Base-by-base conservation (phyloP, 2,888 invertebrate genomes). In the Aleiodes testaceus region DNA sequence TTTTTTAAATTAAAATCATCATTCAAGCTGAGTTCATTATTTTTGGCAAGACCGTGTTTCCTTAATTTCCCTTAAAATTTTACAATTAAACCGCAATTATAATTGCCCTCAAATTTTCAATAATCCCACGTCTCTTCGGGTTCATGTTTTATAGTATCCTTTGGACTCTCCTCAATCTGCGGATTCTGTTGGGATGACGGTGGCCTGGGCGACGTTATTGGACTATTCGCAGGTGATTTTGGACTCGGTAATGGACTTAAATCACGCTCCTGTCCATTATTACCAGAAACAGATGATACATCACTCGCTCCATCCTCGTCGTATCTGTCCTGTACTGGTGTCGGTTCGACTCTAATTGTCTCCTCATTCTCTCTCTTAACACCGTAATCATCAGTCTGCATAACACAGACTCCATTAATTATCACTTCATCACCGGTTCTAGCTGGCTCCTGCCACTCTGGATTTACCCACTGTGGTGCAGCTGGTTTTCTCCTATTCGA, bases 381-480 rank as follows among this genome's bases (percentile, higher is more conserved):
- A 1, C 86, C 88, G 85, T 93, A 94, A 85, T 95, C 94, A 78
- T 93, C 94, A 72, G 94, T 93, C 79, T 95, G 92, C 94, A 96
- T 95, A 5, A 97, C 96, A 85, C 97, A 97, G 26, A 97, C 97
- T 0, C 97, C 97, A 84, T 97, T 97, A 80, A 97, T 96, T 82
- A 97, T 96, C 26, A 96, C 95, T 84, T 95, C 95, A 81, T 93
- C 93, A 7, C 89, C 89, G 72, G 88, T 75, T 74, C 86, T 81
- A 36, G 85, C 68, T 1, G 87, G 87, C 83, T 94, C 94, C 83
- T 94, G 94, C 95, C 95, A 95, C 80, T 96, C 96, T 6, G 98
- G 98, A 88, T 97, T 97, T 3, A 98, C 97, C 97, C 98, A 97
- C 88, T 98, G 97, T 1, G 98, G 98, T 67, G 97, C 97, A 1